phyloP scores from a whole-genome alignment of 2,888 invertebrate genomes.

The Stenotaenia linearis region DNA sequence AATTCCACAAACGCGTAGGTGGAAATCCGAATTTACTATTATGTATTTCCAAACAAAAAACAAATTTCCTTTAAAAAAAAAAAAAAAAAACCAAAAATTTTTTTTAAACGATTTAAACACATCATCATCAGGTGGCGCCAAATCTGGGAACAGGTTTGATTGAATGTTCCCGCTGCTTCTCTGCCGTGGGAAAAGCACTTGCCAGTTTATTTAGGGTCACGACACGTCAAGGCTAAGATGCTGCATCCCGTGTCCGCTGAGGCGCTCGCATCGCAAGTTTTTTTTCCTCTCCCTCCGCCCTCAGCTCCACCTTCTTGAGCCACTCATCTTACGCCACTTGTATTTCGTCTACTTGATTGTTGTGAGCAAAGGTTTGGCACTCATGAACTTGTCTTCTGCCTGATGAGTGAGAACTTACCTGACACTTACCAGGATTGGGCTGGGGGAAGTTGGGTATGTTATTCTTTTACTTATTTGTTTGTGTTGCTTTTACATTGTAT shows the following conservation, averaged over 20 bases:
- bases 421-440: constrained; percentile 7
- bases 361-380: not conserved
- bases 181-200: constrained; percentile 29
- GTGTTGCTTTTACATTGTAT: not conserved
- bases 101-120: not conserved
- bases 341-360: not conserved
- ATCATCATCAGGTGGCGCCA: constrained; percentile 19
- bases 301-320: constrained; percentile 3
- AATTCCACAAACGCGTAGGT: no score
- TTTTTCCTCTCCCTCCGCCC: constrained; percentile 12
- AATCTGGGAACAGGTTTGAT: constrained; percentile 32
- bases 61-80: no score
- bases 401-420: not conserved
- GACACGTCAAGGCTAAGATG: constrained; percentile 31
- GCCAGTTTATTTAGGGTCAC: constrained; percentile 31
- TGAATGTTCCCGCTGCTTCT: constrained; percentile 26
- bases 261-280: not conserved
- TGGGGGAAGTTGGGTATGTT: constrained; percentile 6
- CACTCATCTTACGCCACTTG: constrained; percentile 5
- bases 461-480: not conserved
- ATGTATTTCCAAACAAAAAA: no score
- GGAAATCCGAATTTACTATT: no score
- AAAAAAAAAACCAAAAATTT: no score
- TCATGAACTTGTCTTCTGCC: not conserved
- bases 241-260: constrained; percentile 14